phyloP scores from a whole-genome alignment of 2,797 vertebrate species.

The Loris lydekkerianus region DNA sequence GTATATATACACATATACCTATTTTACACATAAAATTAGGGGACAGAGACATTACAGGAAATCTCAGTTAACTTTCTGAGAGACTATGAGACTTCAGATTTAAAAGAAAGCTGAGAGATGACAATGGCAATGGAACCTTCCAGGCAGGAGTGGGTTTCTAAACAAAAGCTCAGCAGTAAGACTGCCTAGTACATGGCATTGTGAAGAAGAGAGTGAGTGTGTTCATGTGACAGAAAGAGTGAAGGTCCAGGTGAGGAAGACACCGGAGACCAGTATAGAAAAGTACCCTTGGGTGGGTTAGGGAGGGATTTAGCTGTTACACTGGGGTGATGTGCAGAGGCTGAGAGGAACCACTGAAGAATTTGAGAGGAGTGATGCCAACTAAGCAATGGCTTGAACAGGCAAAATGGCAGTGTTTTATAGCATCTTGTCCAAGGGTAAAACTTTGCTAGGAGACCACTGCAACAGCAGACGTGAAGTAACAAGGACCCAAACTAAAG shows the following conservation, averaged over 20 bases:
- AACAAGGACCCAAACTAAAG: neutral
- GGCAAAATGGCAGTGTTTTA: neutral
- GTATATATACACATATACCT: too few species aligned
- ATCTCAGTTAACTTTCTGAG: neutral
- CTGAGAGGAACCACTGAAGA: neutral
- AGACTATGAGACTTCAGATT: neutral
- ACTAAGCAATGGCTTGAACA: neutral
- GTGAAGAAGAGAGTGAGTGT: neutral
- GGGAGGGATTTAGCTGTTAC: neutral
- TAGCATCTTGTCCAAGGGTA: neutral
- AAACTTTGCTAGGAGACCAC: neutral
- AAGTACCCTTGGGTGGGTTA: neutral
- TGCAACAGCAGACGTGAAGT: neutral
- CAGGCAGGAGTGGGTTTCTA: neutral
- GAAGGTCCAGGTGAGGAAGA: neutral
- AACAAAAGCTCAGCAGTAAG: neutral
- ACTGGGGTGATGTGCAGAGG: neutral
- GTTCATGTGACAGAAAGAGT: neutral
- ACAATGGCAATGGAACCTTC: neutral
- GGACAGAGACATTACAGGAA: neutral
- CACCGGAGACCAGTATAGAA: neutral
- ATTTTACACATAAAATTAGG: neutral
- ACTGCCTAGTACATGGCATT: neutral
- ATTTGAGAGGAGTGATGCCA: neutral
- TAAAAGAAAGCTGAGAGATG: slow-evolving; percentile 4